A percentile compares a stretch with the other conserved stretches of the same genome.
phyloP scores from a whole-genome alignment of 2,888 invertebrate genomes.

The Blastobasis lacticolella region DNA sequence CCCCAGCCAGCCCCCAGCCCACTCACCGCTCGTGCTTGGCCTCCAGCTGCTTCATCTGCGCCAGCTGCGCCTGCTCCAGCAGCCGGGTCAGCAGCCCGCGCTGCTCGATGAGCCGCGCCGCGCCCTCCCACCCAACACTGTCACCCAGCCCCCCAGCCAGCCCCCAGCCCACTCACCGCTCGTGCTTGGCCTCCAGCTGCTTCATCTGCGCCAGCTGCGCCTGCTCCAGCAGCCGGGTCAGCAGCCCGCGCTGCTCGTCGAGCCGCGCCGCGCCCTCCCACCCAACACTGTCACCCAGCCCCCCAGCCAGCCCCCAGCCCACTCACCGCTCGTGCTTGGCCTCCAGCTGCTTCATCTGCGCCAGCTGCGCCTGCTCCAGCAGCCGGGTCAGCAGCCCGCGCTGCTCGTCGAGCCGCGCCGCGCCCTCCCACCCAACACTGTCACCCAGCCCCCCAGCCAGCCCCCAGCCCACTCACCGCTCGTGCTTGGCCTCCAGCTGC shows the following conservation, averaged over 20 bases:
- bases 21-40: conserved; percentile 82
- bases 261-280: conserved; percentile 87
- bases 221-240: conserved; percentile 85
- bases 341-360: conserved; percentile 92
- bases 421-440: conserved; percentile 87
- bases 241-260: conserved; percentile 86
- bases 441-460: too few relatives aligned
- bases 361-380: conserved; percentile 85
- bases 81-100: conserved; percentile 81
- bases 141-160: too few relatives aligned
- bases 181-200: conserved; percentile 91
- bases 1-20: too few relatives aligned
- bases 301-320: too few relatives aligned
- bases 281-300: too few relatives aligned
- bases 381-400: conserved; percentile 81
- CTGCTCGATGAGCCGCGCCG: conserved; percentile 90
- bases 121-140: conserved; percentile 88
- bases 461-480: conserved; percentile 38
- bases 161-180: conserved; percentile 55
- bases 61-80: conserved; percentile 83
- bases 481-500: conserved; percentile 91
- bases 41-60: conserved; percentile 94
- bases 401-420: conserved; percentile 90
- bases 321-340: conserved; percentile 82
- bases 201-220: conserved; percentile 92